Base-by-base conservation (phyloP, 2,797 vertebrate species). In the Pagetopsis macropterus region DNA sequence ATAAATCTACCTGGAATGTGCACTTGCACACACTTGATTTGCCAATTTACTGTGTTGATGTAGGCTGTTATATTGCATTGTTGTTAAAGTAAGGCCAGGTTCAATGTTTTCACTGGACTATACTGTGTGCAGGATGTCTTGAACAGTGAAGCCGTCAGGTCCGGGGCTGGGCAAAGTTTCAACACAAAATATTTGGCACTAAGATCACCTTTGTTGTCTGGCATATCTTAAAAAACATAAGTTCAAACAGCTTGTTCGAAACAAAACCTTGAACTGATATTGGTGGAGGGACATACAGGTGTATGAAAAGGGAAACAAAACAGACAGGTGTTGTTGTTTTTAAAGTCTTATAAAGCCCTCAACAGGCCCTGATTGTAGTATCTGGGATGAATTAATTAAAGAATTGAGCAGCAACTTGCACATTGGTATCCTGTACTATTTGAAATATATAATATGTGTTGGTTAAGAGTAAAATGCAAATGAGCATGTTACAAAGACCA, bases 151-250 rank as follows among this genome's bases (percentile, higher is more conserved):
- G 33, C 45, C 5, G 8, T 54, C 19, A 31, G 41, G 16, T 63
- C 17, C 11, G 50, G 23, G 9, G 61, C 62, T 62, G 46, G 60
- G 50, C 33, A 49, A 27, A 41, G 37, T 61, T 66, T 68, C 49
- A 71, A 21, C 16, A 67, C 52, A 76, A 80, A 72, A 70, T 59
- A 61, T 33, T 27, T 60, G n/a, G 12, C 48, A 62, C 52, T 75
- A 58, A 70, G 43, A 77, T 82, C 55, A 77, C 63, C 72, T 88
- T 79, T 82, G 84, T 78, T 55, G 64, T 33, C 57, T 70, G 63
- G 66, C 60, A 62, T 70, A 55, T 59, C 3, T 58, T 75, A 63
- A 71, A 75, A 75, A 59, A 71, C 67, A 51, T 27, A 23, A 64
- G 54, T 84, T 75, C 63, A 66, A 75, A 60, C 11, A 6, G 43